phyloP scores from a whole-genome alignment of 2,797 vertebrate species.

The Micrastur ruficollis region DNA sequence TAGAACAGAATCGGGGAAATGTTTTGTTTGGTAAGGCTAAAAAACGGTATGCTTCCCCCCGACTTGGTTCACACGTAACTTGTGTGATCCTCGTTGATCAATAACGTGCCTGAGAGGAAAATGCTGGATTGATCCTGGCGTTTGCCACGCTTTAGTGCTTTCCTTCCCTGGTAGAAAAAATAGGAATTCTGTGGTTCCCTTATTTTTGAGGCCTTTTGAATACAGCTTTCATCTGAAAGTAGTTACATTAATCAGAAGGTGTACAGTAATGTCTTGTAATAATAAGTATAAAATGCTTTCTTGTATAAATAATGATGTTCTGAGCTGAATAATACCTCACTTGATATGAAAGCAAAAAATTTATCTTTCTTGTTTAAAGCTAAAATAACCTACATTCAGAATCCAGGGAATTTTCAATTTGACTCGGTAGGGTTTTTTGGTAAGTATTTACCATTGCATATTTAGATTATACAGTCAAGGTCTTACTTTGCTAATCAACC shows the following conservation, averaged over 20 bases:
- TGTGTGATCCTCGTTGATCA: not conserved
- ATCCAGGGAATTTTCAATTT: not conserved
- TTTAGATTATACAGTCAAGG: not conserved
- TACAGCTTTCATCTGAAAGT: not conserved
- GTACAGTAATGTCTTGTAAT: not conserved
- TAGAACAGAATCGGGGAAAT: not conserved
- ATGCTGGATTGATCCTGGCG: not conserved
- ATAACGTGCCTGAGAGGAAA: not conserved
- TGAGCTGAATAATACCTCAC: not conserved
- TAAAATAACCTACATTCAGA: not conserved
- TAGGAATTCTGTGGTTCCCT: not conserved
- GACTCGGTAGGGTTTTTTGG: rapidly evolving
- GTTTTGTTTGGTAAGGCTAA: not conserved
- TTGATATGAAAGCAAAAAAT: not conserved
- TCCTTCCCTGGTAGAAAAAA: not conserved
- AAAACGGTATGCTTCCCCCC: rapidly evolving
- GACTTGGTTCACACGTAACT: rapidly evolving
- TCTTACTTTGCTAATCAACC: not conserved
- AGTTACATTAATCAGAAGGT: not conserved
- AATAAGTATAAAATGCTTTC: not conserved
- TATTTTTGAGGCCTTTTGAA: not conserved
- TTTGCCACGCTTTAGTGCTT: not conserved
- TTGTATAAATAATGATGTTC: not conserved
- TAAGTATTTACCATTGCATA: not conserved
- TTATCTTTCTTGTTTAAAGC: not conserved